Evolutionary conservation across 2,888 invertebrate genomes (phyloP).

Genomic region (Lepidochrysops patricia): DNA sequence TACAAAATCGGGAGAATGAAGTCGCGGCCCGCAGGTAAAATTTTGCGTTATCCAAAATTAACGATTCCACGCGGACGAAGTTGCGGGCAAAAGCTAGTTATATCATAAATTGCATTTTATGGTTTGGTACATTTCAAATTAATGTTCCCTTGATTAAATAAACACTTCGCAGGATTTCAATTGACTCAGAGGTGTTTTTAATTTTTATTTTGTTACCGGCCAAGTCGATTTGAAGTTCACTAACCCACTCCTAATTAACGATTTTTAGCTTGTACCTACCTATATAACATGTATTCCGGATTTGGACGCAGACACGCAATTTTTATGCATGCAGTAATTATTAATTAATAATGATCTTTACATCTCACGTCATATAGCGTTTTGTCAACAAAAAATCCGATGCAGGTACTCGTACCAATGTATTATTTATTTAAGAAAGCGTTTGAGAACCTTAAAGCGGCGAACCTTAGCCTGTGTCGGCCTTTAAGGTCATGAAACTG

Average conservation of each 20-base stretch:
- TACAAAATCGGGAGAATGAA: no score
- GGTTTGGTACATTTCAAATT: no score
- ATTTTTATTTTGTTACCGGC: neutral
- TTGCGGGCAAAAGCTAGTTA: no score
- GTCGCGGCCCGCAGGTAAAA: no score
- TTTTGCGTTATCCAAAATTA: no score
- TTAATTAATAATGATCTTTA: no score
- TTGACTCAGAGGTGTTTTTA: neutral
- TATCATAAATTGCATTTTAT: no score
- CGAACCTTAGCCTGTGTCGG: neutral
- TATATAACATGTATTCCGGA: neutral
- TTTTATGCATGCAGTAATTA: neutral
- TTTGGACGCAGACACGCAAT: neutral
- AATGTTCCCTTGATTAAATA: neutral
- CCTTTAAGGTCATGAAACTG: neutral
- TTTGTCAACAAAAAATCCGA: neutral
- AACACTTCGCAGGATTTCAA: neutral
- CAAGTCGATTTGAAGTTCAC: neutral
- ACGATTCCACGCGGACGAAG: no score
- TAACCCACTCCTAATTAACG: neutral
- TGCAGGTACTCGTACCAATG: no score
- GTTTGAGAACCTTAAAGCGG: neutral
- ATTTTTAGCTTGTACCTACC: neutral
- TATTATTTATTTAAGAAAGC: neutral
- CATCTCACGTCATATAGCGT: no score